A percentile compares a stretch with the other conserved stretches of the same genome.
Evolutionary conservation across 2,113 vertebrate genomes (phyloP).

Genomic region (Mionectes macconnelli): DNA sequence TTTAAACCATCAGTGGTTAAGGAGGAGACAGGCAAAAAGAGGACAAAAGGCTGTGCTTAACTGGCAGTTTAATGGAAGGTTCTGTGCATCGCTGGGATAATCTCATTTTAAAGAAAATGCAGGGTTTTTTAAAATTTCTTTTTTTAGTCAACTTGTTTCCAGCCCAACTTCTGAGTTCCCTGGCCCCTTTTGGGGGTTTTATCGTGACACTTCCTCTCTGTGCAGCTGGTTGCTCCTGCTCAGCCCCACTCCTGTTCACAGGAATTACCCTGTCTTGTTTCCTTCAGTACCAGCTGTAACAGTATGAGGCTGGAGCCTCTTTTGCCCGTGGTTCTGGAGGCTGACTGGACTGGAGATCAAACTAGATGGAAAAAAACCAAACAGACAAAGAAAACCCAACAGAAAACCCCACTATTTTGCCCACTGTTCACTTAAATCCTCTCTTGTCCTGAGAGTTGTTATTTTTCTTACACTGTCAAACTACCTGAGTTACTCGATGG

Average conservation of each 20-base stretch:
- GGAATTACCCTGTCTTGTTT: not conserved
- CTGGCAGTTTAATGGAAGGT: not conserved
- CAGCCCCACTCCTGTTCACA: not conserved
- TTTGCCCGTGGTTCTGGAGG: not conserved
- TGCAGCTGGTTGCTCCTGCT: not conserved
- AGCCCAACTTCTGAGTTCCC: not conserved
- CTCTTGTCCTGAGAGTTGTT: not conserved
- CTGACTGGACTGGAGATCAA: fast-evolving
- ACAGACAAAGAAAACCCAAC: not conserved
- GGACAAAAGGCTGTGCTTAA: not conserved
- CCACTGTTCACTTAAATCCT: not conserved
- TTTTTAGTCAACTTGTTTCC: not conserved
- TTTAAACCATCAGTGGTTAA: not conserved
- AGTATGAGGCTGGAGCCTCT: not conserved
- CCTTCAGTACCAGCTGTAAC: not conserved
- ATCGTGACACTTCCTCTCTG: not conserved
- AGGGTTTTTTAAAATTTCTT: not conserved
- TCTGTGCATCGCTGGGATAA: not conserved
- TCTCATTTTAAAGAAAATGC: not conserved
- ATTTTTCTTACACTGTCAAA: not conserved
- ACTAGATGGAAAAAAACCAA: not conserved
- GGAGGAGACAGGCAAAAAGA: not conserved
- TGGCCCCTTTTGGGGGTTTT: not conserved
- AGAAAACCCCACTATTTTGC: not conserved
- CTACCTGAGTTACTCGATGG: not conserved